Base-by-base conservation (phyloP, 1,140 invertebrate genomes). In the Drosophila funebris region DNA sequence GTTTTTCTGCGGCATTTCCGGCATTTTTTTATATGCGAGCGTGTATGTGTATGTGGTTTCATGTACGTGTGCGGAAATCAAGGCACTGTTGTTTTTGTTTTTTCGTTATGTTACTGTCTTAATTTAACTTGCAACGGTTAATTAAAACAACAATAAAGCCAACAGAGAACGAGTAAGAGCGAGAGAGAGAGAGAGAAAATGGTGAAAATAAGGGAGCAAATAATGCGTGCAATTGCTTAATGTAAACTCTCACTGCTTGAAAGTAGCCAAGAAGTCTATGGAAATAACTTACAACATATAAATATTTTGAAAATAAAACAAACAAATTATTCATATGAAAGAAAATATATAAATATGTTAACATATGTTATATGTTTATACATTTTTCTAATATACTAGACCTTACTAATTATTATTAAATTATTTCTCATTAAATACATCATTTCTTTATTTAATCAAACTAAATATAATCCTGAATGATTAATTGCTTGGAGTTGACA, bases 1-100 rank as follows among this genome's bases (percentile, higher is more conserved):
- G 82, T 82, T 85, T 84, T 75, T 85, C 63, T 75, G 43, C 62
- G 56, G 67, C 67, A 85, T 75, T 78, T 85, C 82, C 82, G 82
- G 74, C 27, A 62, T 78, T 87, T 85, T 85, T 81, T 85, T 75
- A 64, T 82, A 54, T 64, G 24, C 46, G 27, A 52, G 39, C 48
- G 36, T 62, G 60, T 70, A 52, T 82, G 70, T 73, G 48, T 27
- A 22, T 37, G 44, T 39, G 46, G 39, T 48, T 63, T 39, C 29
- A 31, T 57, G 9, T 31, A 57, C 16, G 81, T 73, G 18, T 43
- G 37, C 43, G 48, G 18, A 53, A 66, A 77, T 60, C 69, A 41
- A 48, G 27, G 29, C 16, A 14, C 14, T 44, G 37, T 58, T 44
- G 56, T 52, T 76, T 33, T 48, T 61, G 58, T 60, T 66, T 43